A percentile compares a stretch with the other conserved stretches of the same genome.
These are phyloP conservation scores for Epicauta chinensis DNA, from an alignment of 1,140 invertebrate genomes.

Conservation along the genomic window DNA sequence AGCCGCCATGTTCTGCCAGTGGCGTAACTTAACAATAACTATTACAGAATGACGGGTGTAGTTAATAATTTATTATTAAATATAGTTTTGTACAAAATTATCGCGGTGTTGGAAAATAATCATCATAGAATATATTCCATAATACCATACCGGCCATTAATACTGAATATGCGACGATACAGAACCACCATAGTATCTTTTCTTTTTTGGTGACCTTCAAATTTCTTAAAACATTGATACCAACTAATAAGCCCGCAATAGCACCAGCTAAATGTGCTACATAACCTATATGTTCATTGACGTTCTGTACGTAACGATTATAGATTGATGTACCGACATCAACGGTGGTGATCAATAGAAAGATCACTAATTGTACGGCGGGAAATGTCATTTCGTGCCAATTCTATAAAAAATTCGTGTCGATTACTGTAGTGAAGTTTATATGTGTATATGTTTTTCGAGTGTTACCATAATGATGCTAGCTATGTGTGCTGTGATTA, in stretches of 20 bases:
- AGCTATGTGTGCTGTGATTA: conserved; percentile 92
- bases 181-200: conserved; percentile 72
- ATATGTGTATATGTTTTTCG: conserved; percentile 28
- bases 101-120: conserved; percentile 3
- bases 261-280: conserved; percentile 85
- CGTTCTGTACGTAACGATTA: conserved; percentile 61
- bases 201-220: conserved; percentile 82
- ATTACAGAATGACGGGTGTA: too few relatives aligned
- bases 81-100: too few relatives aligned
- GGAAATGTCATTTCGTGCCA: conserved; percentile 91
- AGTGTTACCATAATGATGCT: conserved; percentile 91
- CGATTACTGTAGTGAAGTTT: not conserved
- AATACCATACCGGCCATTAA: not conserved
- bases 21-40: too few relatives aligned
- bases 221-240: conserved; percentile 86
- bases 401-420: conserved; percentile 56
- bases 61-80: too few relatives aligned
- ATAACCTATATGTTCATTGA: conserved; percentile 72
- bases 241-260: conserved; percentile 76
- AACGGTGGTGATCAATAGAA: conserved; percentile 63
- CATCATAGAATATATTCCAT: conserved; percentile 3
- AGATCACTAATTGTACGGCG: conserved; percentile 68
- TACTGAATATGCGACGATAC: not conserved
- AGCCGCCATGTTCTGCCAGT: too few relatives aligned
- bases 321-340: conserved; percentile 74